Conservation (phyloP, 1,140 invertebrate genomes). For the Neodiprion lecontei region DNA sequence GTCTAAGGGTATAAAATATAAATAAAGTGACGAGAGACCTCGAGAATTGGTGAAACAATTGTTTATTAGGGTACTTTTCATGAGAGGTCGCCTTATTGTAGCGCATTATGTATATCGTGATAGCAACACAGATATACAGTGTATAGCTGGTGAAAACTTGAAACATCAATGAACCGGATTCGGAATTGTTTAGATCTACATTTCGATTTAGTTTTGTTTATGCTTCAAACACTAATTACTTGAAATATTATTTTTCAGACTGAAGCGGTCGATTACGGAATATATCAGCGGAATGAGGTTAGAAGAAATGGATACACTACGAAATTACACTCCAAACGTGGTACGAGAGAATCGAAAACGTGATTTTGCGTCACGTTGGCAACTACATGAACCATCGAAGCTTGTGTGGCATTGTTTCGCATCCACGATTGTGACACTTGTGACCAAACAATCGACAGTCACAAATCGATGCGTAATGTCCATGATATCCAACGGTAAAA, state of each 20-base stretch:
- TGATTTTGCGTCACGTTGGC: not conserved
- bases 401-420: not conserved
- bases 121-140: no score
- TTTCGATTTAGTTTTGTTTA: no score
- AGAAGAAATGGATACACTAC: conserved; percentile 7
- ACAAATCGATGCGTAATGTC: not conserved
- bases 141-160: no score
- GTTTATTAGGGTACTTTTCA: conserved; percentile 27
- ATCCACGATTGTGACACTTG: not conserved
- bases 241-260: conserved; percentile 28
- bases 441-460: not conserved
- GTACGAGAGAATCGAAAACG: not conserved
- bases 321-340: not conserved
- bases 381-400: not conserved
- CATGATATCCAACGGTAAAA: not conserved
- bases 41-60: conserved; percentile 24
- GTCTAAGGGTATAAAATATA: conserved; percentile 23
- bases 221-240: not conserved
- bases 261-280: conserved; percentile 19
- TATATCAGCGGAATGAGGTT: conserved; percentile 26
- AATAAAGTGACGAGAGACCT: conserved; percentile 31
- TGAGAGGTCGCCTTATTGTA: not conserved
- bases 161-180: no score
- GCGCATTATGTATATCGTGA: no score
- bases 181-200: no score